Evolutionary conservation across 30 jellyfish, hydroid and myxozoan genomes (phyloP).

Genomic region (Haliclystus octoradiatus): DNA sequence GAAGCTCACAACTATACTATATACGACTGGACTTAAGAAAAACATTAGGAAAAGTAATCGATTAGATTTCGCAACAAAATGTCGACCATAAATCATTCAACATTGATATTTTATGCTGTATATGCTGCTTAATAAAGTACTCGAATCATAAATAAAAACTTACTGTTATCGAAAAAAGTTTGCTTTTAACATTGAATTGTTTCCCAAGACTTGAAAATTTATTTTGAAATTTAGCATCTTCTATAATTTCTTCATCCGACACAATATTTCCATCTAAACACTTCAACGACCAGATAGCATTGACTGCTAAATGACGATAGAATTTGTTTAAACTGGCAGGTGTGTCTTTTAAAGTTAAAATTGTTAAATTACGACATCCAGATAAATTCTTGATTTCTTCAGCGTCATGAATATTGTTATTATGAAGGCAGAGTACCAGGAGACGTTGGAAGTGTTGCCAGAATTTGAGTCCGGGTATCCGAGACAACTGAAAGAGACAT

Average conservation of each 20-base stretch:
- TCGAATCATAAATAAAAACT: too few relatives aligned
- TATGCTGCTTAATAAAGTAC: too few relatives aligned
- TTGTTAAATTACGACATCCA: constrained; percentile 20
- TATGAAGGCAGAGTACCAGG: constrained; percentile 48
- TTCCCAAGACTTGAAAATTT: constrained; percentile 35
- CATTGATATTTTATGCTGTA: too few relatives aligned
- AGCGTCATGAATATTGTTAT: constrained; percentile 43
- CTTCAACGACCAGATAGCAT: constrained; percentile 78
- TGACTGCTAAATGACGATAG: constrained; percentile 70
- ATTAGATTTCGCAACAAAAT: too few relatives aligned
- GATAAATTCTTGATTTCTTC: constrained; percentile 35
- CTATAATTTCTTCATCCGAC: constrained; percentile 86
- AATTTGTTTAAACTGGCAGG: constrained; percentile 65
- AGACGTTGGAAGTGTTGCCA: constrained; percentile 40
- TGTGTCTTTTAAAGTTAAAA: constrained; percentile 63
- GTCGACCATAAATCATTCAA: too few relatives aligned
- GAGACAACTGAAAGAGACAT: constrained; percentile 21
- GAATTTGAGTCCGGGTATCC: constrained; percentile 46
- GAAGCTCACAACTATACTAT: too few relatives aligned
- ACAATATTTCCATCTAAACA: constrained; percentile 53
- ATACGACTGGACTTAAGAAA: too few relatives aligned
- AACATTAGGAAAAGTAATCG: too few relatives aligned
- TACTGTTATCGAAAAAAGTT: too few relatives aligned
- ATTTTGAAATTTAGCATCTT: constrained; percentile 53
- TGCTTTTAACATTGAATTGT: constrained; percentile 25